Evolutionary conservation across 2,888 invertebrate species (phyloP), one percentile per base, ranked within the genome.

Genomic region (Slavum lentiscoides): DNA sequence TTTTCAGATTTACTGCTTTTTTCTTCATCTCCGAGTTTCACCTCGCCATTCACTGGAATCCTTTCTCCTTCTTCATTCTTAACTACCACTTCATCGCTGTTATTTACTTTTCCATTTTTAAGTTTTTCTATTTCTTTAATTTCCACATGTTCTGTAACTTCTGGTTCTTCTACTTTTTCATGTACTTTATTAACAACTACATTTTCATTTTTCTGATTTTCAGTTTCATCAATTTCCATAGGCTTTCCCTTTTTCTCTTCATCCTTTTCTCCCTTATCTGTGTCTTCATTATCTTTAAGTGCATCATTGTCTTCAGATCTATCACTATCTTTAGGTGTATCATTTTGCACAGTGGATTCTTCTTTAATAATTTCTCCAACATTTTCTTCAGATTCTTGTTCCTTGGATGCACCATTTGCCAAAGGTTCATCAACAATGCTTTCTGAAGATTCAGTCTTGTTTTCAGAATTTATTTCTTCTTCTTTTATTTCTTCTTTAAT

Each of bases 1-100:
- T 73, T 76, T 81, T 69, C 67, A n/a, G 61, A 53, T 75, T 82
- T 72, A 19, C 64, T 68, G 2, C 2, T 21, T 74, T 82, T 75
- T 21, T 75, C 76, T 17, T 62, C 64, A 30, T 82, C 75, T 9
- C 4, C 8, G 9, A 23, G 30, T 76, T 43, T 68, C 9, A 13
- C 37, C 6, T 77, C 64, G 0, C 64, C 70, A 62, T 72, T 80
- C 59, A 64, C 49, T 43, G 37, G 62, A 70, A 19, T 62, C 19
- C 15, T 58, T 30, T 70, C 43, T 53, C 9, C 19, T 59, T 70
- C 69, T 21, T 8, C 21, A 3, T 68, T 62, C 5, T 75, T 75
- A 11, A 64, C 43, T 39, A 58, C 30, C 30, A 30, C 58, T 49
- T 70, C 64, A 13, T 80, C 23, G 17, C 23, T 62, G 0, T 53